Evolutionary conservation across 2,797 vertebrate species (phyloP).

Genomic region (Notolabrus celidotus): DNA sequence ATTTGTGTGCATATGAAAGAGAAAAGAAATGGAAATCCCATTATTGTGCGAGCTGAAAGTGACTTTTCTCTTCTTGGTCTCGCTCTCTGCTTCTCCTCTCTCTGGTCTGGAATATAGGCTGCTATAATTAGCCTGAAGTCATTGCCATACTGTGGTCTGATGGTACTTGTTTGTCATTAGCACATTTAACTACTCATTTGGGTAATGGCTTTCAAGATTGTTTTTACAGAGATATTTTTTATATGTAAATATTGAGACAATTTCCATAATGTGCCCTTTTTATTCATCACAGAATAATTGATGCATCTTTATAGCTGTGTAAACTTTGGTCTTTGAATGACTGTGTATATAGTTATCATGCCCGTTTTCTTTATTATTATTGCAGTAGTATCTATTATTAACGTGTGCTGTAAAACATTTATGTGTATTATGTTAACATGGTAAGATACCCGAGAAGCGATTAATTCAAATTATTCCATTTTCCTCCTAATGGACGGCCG

Average conservation of each 20-base stretch:
- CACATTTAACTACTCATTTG: slow-evolving; percentile 83
- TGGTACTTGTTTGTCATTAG: slow-evolving; percentile 83
- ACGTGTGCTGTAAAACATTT: slow-evolving; percentile 82
- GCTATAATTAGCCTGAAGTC: slow-evolving; percentile 82
- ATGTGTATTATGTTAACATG: slow-evolving; percentile 79
- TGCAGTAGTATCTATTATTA: slow-evolving; percentile 82
- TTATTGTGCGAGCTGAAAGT: slow-evolving; percentile 67
- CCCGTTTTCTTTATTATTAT: slow-evolving; percentile 77
- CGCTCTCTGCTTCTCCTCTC: slow-evolving; percentile 29
- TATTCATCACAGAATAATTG: slow-evolving; percentile 80
- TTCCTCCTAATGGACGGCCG: slow-evolving; percentile 52
- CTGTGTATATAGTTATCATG: slow-evolving; percentile 78
- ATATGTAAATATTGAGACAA: slow-evolving; percentile 84
- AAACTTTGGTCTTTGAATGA: slow-evolving; percentile 80
- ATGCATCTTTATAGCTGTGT: slow-evolving; percentile 81
- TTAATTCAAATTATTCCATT: slow-evolving; percentile 72
- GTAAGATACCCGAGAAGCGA: slow-evolving; percentile 65
- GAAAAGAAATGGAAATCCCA: slow-evolving; percentile 52
- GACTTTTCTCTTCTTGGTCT: slow-evolving; percentile 47
- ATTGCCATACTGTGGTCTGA: slow-evolving; percentile 69
- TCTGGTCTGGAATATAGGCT: slow-evolving; percentile 52
- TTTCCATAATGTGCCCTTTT: slow-evolving; percentile 85
- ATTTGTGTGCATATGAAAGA: slow-evolving; percentile 68
- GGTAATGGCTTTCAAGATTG: slow-evolving; percentile 84
- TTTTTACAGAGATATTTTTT: slow-evolving; percentile 79